A percentile compares a stretch with the other conserved stretches of the same genome.
phyloP scores from a whole-genome alignment of 2,888 invertebrate species.

The Alcis repandata region DNA sequence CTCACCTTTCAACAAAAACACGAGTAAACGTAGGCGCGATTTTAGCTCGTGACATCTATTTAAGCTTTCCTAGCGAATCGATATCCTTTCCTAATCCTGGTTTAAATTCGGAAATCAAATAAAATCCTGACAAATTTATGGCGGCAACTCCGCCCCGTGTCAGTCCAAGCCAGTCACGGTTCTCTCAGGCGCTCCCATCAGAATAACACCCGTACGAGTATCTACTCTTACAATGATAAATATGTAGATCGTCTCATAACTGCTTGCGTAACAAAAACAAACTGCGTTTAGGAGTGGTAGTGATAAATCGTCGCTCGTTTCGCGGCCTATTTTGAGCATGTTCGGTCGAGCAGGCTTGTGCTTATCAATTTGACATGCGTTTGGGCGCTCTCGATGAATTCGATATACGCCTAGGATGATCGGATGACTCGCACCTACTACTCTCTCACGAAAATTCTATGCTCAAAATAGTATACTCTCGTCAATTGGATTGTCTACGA shows the following conservation, averaged over 20 bases:
- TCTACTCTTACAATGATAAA: constrained; percentile 9
- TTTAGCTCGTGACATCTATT: too few species aligned
- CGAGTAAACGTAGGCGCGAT: too few species aligned
- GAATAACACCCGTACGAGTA: neutral
- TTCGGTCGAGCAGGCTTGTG: constrained; percentile 6
- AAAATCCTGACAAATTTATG: neutral
- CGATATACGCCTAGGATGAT: too few species aligned
- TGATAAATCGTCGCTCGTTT: constrained; percentile 32
- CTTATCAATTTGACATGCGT: too few species aligned
- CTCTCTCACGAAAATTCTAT: neutral
- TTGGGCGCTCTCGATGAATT: too few species aligned
- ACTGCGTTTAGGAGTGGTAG: constrained; percentile 22
- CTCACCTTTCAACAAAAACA: too few species aligned
- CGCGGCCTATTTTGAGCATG: constrained; percentile 21
- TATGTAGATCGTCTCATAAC: constrained; percentile 13
- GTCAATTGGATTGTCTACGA: too few species aligned
- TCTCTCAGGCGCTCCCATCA: constrained; percentile 1
- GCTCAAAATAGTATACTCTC: neutral
- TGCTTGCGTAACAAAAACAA: constrained; percentile 32
- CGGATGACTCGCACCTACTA: too few species aligned
- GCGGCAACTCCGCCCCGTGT: neutral
- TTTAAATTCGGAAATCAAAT: neutral
- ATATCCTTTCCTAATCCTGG: too few species aligned
- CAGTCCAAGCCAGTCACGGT: neutral
- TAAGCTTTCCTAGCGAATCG: too few species aligned